Percentiles rank a stretch among this genome's conserved stretches.
phyloP scores from a whole-genome alignment of 2,113 vertebrate genomes.

The Henicopernis longicauda region DNA sequence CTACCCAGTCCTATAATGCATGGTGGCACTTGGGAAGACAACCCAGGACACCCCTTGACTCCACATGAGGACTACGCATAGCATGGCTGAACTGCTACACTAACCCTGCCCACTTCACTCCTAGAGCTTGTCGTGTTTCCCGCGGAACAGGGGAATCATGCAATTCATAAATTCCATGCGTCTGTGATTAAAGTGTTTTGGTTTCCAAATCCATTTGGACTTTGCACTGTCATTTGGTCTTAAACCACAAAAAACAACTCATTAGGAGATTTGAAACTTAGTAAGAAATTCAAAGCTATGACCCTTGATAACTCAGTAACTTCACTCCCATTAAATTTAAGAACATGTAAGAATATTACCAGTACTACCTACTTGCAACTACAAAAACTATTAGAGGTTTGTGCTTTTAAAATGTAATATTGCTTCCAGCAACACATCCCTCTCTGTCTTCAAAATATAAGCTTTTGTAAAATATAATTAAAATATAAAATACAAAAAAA shows the following conservation, averaged over 20 bases:
- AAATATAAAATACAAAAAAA: neutral
- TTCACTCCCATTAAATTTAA: neutral
- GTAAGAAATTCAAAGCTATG: neutral
- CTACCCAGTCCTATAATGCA: neutral
- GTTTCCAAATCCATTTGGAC: neutral
- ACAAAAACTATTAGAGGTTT: neutral
- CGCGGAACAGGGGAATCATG: rapidly evolving
- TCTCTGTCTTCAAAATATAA: neutral
- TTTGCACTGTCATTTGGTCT: neutral
- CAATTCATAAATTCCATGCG: neutral
- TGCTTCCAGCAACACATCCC: neutral
- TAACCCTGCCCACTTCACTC: neutral
- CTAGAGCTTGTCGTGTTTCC: neutral
- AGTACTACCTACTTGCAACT: neutral
- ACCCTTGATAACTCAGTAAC: neutral
- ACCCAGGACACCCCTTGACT: neutral
- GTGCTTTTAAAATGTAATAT: neutral
- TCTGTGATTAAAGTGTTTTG: neutral
- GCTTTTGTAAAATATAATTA: neutral
- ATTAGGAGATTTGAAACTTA: neutral
- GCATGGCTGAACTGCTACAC: neutral
- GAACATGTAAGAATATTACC: neutral
- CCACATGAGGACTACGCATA: neutral
- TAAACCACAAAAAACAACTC: neutral
- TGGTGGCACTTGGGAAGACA: neutral